A percentile compares a stretch with the other conserved stretches of the same genome.
phyloP scores from a whole-genome alignment of 2,797 vertebrate genomes.

The Sylvilagus floridanus region DNA sequence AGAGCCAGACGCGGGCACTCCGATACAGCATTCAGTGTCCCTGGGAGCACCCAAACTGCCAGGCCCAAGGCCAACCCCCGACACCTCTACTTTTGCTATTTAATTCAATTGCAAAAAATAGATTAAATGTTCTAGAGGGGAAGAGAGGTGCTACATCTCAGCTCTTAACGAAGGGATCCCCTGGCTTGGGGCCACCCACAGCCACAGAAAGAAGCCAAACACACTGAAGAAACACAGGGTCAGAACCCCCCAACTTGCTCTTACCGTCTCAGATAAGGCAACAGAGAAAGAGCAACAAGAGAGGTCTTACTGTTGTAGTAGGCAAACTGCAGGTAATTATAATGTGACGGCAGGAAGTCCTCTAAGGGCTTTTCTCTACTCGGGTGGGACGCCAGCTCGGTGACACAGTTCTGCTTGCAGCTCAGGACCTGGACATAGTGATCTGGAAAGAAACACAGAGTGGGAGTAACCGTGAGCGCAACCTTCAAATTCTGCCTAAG shows the following conservation, averaged over 20 bases:
- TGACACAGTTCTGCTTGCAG: conserved; percentile 96
- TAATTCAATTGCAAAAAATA: conserved; percentile 33
- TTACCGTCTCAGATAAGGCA: background rate
- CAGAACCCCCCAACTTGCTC: background rate
- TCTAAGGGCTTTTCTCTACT: conserved; percentile 92
- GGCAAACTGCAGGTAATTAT: conserved; percentile 98
- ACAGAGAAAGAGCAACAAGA: background rate
- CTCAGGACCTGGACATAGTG: conserved; percentile 95
- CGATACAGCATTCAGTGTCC: too few relatives aligned
- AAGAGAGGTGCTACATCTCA: background rate
- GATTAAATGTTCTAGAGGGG: background rate
- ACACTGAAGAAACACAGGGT: background rate
- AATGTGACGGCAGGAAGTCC: conserved; percentile 95
- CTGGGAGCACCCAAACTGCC: too few relatives aligned
- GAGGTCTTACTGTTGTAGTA: conserved; percentile 95
- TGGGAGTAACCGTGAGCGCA: background rate
- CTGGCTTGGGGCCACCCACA: background rate
- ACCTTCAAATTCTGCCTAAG: background rate
- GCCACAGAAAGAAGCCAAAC: background rate
- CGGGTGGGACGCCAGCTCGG: conserved; percentile 91
- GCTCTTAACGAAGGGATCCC: background rate
- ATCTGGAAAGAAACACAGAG: conserved; percentile 88
- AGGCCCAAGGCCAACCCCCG: too few relatives aligned
- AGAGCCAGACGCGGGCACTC: too few relatives aligned
- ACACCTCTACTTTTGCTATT: background rate